Evolutionary conservation across 64 coral and sea anemone species (phyloP).

Genomic region (Porites australiensis): DNA sequence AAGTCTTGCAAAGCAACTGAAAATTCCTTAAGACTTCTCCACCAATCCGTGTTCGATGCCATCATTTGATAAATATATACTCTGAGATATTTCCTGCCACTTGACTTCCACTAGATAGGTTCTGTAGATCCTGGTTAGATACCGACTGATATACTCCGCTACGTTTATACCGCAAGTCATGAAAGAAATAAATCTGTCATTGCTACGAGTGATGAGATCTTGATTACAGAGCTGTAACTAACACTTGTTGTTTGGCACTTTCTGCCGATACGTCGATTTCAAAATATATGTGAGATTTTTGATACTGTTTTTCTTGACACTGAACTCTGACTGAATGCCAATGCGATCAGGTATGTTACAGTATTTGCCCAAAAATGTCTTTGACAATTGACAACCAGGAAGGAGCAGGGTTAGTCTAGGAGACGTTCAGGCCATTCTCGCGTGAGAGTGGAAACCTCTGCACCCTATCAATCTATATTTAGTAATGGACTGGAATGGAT

Average conservation of each 20-base stretch:
- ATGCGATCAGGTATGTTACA: background rate
- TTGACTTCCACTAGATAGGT: background rate
- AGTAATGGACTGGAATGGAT: too few relatives aligned
- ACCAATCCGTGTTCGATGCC: too few relatives aligned
- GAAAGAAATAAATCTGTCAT: background rate
- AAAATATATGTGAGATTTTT: constrained; percentile 16
- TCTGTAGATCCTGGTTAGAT: background rate
- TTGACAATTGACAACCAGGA: too few relatives aligned
- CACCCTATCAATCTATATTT: too few relatives aligned
- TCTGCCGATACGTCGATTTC: background rate
- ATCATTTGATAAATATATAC: too few relatives aligned
- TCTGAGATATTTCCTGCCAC: background rate
- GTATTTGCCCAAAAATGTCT: background rate
- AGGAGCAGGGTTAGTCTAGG: too few relatives aligned
- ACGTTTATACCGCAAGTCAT: too few relatives aligned
- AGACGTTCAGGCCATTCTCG: too few relatives aligned
- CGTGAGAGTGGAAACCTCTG: too few relatives aligned
- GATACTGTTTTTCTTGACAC: background rate
- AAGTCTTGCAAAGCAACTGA: background rate
- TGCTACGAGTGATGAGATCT: background rate
- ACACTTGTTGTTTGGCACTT: constrained; percentile 15
- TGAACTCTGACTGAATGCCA: background rate
- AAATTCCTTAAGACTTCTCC: background rate
- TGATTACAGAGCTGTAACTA: background rate
- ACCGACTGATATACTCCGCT: background rate